Conservation (phyloP, 2,113 vertebrate species). For the Calonectris borealis region DNA sequence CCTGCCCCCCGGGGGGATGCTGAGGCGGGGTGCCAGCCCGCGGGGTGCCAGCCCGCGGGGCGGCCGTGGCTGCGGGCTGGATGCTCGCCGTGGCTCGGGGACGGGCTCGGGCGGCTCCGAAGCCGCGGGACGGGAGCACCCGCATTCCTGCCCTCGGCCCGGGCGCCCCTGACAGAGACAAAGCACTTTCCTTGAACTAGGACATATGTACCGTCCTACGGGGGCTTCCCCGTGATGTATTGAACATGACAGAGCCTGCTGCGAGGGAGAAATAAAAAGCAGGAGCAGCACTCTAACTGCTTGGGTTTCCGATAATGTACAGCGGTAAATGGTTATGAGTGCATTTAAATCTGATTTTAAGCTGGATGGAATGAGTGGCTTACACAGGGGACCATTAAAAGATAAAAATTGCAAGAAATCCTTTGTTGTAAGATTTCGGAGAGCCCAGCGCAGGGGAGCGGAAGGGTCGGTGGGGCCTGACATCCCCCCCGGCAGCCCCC, state of each 20-base stretch:
- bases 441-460: background rate
- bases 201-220: background rate
- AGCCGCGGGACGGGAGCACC: rapidly evolving
- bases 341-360: background rate
- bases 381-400: background rate
- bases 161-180: background rate
- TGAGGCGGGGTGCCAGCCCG: background rate
- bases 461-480: background rate
- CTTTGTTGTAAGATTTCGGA: background rate
- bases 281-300: background rate
- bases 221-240: slow-evolving; percentile 23
- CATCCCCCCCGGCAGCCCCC: too few species aligned
- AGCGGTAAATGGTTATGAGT: background rate
- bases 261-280: background rate
- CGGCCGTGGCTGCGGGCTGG: background rate
- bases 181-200: background rate
- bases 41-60: background rate
- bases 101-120: rapidly evolving
- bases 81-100: background rate
- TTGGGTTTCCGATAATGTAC: background rate
- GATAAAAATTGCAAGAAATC: background rate
- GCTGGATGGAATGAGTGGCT: background rate
- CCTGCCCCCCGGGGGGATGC: rapidly evolving
- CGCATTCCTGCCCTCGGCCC: background rate
- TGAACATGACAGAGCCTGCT: slow-evolving; percentile 5